These are phyloP conservation scores for Lydus trimaculatus DNA, from an alignment of 2,888 invertebrate genomes.

Conservation along the genomic window DNA sequence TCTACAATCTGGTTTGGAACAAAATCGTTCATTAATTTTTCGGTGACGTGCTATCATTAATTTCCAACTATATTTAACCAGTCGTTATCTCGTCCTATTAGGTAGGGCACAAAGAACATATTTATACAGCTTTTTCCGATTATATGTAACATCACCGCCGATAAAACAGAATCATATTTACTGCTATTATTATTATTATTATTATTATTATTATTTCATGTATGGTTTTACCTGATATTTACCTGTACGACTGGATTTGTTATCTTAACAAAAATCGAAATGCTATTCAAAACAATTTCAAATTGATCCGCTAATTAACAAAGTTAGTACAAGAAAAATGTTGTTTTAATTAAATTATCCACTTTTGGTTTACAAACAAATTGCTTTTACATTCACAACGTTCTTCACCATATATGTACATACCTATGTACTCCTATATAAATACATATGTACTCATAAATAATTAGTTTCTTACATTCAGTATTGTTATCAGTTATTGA, in stretches of 20 bases:
- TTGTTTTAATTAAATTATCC: constrained; percentile 1
- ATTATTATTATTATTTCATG: not conserved
- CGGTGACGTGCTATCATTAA: constrained; percentile 16
- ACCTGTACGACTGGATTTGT: too few relatives aligned
- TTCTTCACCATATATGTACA: not conserved
- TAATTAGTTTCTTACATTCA: too few relatives aligned
- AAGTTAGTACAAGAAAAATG: not conserved
- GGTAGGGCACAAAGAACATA: constrained; percentile 11
- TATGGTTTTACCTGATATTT: not conserved
- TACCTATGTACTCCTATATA: not conserved
- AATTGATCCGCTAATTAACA: not conserved
- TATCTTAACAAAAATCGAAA: not conserved
- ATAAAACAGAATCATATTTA: not conserved
- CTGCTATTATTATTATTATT: not conserved
- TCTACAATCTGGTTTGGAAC: constrained; percentile 9
- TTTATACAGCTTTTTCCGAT: constrained; percentile 14
- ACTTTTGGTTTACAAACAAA: not conserved
- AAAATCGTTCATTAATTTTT: constrained; percentile 18
- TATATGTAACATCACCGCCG: not conserved
- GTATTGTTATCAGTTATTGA: constrained; percentile 3
- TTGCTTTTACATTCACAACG: not conserved
- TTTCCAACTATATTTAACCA: constrained; percentile 2
- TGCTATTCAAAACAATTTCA: not conserved
- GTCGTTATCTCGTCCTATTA: constrained; percentile 14
- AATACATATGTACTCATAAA: not conserved